Evolutionary conservation across 2,797 vertebrate genomes (phyloP), one percentile per base, ranked within the genome.

Genomic region (Xenopus petersii): DNA sequence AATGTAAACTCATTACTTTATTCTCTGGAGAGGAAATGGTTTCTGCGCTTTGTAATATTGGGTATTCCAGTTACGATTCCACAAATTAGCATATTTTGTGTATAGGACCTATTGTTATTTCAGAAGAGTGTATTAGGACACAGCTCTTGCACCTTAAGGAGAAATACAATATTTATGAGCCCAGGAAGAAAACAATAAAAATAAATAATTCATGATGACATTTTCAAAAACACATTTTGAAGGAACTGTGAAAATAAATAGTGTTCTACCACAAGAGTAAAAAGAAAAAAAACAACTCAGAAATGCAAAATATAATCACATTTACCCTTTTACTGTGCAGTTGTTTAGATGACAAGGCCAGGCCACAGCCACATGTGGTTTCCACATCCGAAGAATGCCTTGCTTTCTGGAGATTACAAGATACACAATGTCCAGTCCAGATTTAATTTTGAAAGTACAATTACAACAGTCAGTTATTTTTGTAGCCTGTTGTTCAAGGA

Each of bases 321-420:
- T 73, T 63, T 71, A 64, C 60, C 75, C 75, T 82, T 17, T 2
- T 33, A 15, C 65, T 48, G 48, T 66, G 2, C 77, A 71, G 81
- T 80, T 80, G 82, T 77, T 55, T 63, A 13, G 9, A 24, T 54
- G 36, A 5, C 46, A 71, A 24, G 69, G 72, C 82, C 26, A 67
- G 65, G 70, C 71, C 42, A 72, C 47, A 75, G 75, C 74, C 48
- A 5, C 60, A 1, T 77, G 16, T 46, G 0, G 2, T 83, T 59
- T 67, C 85, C 81, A 51, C 87, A 91, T 88, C 89, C 85, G 71
- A 80, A 10, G 68, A 72, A 62, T 24, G 74, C 67, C 74, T 26
- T 51, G 51, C 16, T 10, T 49, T 51, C 33, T 51, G 24, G 26
- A 6, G 65, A 17, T 55, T 73, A 70, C 48, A 73, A 49, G 60